Evolutionary conservation across 2,113 vertebrate species (phyloP).

Genomic region (Hydropotes inermis): DNA sequence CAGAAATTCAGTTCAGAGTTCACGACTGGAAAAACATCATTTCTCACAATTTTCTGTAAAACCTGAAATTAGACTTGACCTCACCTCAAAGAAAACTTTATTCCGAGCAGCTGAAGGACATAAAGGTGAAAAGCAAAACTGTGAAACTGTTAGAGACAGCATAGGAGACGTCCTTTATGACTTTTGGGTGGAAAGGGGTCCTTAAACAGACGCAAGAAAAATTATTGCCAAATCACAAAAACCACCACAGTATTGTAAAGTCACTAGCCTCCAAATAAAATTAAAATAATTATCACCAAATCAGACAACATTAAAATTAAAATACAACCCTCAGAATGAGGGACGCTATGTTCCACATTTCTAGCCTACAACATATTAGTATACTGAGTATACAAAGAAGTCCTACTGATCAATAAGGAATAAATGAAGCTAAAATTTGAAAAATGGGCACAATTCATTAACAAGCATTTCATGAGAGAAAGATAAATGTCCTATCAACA

Average conservation of each 20-base stretch:
- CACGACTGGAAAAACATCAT: neutral
- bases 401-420: neutral
- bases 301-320: neutral
- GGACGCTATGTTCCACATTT: neutral
- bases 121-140: slow-evolving; percentile 32
- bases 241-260: neutral
- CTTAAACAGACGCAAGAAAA: neutral
- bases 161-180: neutral
- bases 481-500: neutral
- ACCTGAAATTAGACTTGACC: neutral
- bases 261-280: neutral
- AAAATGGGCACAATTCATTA: slow-evolving; percentile 9
- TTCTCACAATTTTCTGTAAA: neutral
- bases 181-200: neutral
- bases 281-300: neutral
- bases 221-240: neutral
- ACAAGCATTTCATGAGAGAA: neutral
- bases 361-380: neutral
- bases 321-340: neutral
- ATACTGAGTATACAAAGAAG: neutral
- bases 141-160: neutral
- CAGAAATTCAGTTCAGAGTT: slow-evolving; percentile 56
- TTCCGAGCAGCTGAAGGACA: neutral
- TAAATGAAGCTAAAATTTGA: neutral
- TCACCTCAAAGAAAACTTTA: neutral